phyloP scores from a whole-genome alignment of 1,140 invertebrate genomes.

The Tribolium madens region DNA sequence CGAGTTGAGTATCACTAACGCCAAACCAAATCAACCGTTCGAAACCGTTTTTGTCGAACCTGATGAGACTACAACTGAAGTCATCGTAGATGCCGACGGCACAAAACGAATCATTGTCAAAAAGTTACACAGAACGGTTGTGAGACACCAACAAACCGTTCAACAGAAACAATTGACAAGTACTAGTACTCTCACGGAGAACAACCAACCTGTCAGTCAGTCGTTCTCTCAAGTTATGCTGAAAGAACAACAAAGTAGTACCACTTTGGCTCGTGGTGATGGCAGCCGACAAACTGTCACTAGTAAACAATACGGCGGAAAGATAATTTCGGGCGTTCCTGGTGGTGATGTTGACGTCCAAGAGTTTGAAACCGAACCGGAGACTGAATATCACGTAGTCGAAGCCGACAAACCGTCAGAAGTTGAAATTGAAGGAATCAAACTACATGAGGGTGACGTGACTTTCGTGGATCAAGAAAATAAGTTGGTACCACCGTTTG shows the following conservation, averaged over 20 bases:
- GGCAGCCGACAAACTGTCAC: constrained; percentile 72
- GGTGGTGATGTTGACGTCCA: constrained; percentile 73
- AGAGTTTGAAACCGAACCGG: constrained; percentile 74
- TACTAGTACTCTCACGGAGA: constrained; percentile 62
- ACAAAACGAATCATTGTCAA: constrained; percentile 83
- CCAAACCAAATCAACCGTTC: constrained; percentile 77
- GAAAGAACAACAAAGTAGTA: constrained; percentile 73
- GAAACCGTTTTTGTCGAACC: constrained; percentile 83
- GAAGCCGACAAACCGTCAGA: constrained; percentile 68
- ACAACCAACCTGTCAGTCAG: constrained; percentile 68
- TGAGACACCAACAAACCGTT: constrained; percentile 69
- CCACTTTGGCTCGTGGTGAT: constrained; percentile 72
- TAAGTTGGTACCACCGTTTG: constrained; percentile 62
- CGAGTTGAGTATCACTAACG: constrained; percentile 75
- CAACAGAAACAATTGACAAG: constrained; percentile 66
- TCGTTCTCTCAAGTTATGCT: constrained; percentile 76
- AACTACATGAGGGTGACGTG: constrained; percentile 69
- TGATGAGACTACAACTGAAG: constrained; percentile 81
- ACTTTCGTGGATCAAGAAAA: constrained; percentile 61
- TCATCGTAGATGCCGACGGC: constrained; percentile 84
- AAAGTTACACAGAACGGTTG: constrained; percentile 73
- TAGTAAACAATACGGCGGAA: constrained; percentile 73
- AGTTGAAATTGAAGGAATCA: constrained; percentile 68
- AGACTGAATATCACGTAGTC: constrained; percentile 68
- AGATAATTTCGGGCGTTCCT: constrained; percentile 72